Evolutionary conservation across 2,888 invertebrate genomes (phyloP).

Genomic region (Drosophila neonasuta): DNA sequence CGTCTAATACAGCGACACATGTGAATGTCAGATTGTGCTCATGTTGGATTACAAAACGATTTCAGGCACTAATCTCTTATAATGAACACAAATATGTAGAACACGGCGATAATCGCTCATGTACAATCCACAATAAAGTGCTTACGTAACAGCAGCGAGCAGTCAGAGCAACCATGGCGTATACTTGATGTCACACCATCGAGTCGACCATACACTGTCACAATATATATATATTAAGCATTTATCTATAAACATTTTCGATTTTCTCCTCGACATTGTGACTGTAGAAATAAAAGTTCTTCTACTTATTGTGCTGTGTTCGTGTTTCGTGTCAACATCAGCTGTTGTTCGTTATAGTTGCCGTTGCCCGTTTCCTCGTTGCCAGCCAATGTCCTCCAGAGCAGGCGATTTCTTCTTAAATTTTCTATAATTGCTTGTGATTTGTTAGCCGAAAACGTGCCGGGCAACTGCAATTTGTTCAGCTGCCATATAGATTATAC

Average conservation of each 20-base stretch:
- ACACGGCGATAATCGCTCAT: constrained; percentile 75
- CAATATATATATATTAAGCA: constrained; percentile 62
- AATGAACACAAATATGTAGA: constrained; percentile 75
- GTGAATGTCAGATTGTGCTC: constrained; percentile 35
- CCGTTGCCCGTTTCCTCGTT: too few relatives aligned
- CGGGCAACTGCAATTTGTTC: constrained; percentile 74
- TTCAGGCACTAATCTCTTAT: constrained; percentile 72
- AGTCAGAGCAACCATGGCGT: constrained; percentile 10
- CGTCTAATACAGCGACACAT: constrained; percentile 33
- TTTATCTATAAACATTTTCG: constrained; percentile 72
- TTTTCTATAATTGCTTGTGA: constrained; percentile 78
- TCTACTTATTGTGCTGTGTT: constrained; percentile 35
- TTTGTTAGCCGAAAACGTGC: constrained; percentile 75
- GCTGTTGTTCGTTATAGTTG: constrained; percentile 51
- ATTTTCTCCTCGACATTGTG: constrained; percentile 46
- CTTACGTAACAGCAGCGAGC: constrained; percentile 22
- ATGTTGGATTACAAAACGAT: constrained; percentile 72
- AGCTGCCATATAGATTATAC: constrained; percentile 43
- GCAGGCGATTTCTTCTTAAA: constrained; percentile 70
- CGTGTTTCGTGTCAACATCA: constrained; percentile 73
- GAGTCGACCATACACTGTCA: constrained; percentile 52
- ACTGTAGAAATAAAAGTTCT: constrained; percentile 35
- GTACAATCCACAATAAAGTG: constrained; percentile 43
- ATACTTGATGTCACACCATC: constrained; percentile 38
- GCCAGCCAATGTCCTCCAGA: constrained; percentile 14